phyloP scores from a whole-genome alignment of 2,113 vertebrate species.

The Corythoichthys haematopterus region DNA sequence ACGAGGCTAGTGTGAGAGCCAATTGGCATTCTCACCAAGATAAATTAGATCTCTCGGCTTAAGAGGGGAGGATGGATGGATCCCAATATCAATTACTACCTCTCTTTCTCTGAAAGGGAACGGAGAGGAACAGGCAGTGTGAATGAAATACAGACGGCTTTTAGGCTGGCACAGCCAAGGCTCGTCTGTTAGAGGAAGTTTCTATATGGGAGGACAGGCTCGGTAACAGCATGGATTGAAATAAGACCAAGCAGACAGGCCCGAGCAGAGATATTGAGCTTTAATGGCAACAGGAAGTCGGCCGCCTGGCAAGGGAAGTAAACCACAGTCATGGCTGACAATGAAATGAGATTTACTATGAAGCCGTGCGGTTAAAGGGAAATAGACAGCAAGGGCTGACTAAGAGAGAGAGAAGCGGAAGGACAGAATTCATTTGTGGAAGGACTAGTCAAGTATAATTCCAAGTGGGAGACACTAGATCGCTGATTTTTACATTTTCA shows the following conservation, averaged over 20 bases:
- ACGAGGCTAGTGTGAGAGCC: conserved; percentile 67
- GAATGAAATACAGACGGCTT: conserved; percentile 69
- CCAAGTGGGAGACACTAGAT: conserved; percentile 40
- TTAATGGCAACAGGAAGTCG: conserved; percentile 71
- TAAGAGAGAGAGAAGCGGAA: conserved; percentile 34
- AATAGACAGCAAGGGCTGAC: conserved; percentile 51
- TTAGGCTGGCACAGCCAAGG: conserved; percentile 43
- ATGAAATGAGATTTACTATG: conserved; percentile 71
- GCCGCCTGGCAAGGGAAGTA: conserved; percentile 60
- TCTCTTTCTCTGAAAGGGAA: conserved; percentile 49
- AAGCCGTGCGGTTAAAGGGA: conserved; percentile 65
- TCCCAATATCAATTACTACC: conserved; percentile 73
- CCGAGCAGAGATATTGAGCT: conserved; percentile 69
- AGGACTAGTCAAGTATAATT: conserved; percentile 53
- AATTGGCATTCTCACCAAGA: conserved; percentile 70
- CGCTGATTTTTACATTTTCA: conserved; percentile 49
- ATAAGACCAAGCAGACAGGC: conserved; percentile 64
- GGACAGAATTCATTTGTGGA: conserved; percentile 38
- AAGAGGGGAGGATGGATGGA: conserved; percentile 72
- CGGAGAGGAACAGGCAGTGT: conserved; percentile 56
- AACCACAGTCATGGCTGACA: conserved; percentile 64
- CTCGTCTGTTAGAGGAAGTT: conserved; percentile 64
- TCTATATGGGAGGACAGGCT: conserved; percentile 57
- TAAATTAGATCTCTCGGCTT: conserved; percentile 71
- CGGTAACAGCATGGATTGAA: conserved; percentile 58